These are phyloP conservation scores for Adela reaumurella DNA, from an alignment of 2,888 invertebrate species.

Conservation along the genomic window DNA sequence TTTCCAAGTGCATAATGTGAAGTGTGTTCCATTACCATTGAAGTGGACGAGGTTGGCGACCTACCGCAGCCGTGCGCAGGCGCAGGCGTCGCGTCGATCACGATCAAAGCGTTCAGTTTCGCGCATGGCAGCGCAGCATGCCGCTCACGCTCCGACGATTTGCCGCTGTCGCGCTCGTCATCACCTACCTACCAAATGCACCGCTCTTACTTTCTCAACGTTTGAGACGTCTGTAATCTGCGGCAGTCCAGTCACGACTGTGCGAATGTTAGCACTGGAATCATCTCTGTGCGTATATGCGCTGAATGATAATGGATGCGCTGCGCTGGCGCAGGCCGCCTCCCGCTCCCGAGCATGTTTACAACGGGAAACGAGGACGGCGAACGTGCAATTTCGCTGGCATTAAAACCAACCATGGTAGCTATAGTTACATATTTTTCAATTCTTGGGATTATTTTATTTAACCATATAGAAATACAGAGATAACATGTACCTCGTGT, in stretches of 20 bases:
- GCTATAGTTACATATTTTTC: no score
- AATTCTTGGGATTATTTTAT: no score
- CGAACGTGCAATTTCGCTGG: slow-evolving; percentile 22
- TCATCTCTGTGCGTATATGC: slow-evolving; percentile 31
- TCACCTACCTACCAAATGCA: no score
- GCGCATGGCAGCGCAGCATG: background rate
- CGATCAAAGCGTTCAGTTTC: background rate
- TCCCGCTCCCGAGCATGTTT: slow-evolving; percentile 36
- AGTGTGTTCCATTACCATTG: no score
- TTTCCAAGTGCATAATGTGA: no score
- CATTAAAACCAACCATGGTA: no score
- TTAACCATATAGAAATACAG: no score
- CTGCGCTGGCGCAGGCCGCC: slow-evolving; percentile 21
- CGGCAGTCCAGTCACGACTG: slow-evolving; percentile 41
- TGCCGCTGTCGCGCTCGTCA: background rate
- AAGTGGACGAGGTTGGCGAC: no score
- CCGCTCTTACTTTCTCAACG: slow-evolving; percentile 38
- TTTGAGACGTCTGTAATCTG: slow-evolving; percentile 40
- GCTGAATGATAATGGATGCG: slow-evolving; percentile 52
- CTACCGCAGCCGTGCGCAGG: no score
- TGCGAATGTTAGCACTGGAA: slow-evolving; percentile 19
- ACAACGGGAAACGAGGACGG: slow-evolving; percentile 46
- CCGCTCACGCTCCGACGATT: background rate
- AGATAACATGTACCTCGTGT: no score
- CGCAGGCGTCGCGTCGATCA: no score